Evolutionary conservation across 2,113 vertebrate genomes (phyloP).

Genomic region (Panthera uncia): DNA sequence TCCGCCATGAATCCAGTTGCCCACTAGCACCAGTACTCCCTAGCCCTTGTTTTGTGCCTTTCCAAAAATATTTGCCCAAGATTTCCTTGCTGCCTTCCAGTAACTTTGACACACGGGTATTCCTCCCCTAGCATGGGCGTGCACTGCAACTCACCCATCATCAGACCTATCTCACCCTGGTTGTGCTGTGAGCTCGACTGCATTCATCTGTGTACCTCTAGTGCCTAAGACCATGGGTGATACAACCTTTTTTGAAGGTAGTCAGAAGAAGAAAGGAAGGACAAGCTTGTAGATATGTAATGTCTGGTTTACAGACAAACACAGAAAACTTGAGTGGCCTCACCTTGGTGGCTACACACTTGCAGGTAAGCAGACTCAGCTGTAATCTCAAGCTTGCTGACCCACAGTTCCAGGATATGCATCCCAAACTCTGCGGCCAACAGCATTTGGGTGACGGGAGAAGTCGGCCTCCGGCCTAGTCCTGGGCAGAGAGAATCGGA

Average conservation of each 20-base stretch:
- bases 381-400: background rate
- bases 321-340: background rate
- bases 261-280: background rate
- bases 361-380: background rate
- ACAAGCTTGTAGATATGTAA: background rate
- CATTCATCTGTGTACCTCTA: background rate
- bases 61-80: background rate
- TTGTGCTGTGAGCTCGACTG: background rate
- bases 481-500: background rate
- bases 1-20: background rate
- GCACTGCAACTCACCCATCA: background rate
- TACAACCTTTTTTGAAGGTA: background rate
- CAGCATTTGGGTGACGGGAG: background rate
- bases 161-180: background rate
- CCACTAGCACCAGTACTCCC: background rate
- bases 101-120: background rate
- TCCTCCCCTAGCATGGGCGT: background rate
- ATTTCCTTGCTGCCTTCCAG: background rate
- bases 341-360: background rate
- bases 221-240: background rate
- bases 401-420: background rate
- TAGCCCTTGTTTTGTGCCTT: background rate
- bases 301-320: background rate
- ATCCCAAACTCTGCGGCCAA: background rate
- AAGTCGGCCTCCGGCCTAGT: background rate